Percentiles rank a stretch among this genome's conserved stretches.
phyloP scores from a whole-genome alignment of 1,140 invertebrate genomes.

The Pogonus chalceus region DNA sequence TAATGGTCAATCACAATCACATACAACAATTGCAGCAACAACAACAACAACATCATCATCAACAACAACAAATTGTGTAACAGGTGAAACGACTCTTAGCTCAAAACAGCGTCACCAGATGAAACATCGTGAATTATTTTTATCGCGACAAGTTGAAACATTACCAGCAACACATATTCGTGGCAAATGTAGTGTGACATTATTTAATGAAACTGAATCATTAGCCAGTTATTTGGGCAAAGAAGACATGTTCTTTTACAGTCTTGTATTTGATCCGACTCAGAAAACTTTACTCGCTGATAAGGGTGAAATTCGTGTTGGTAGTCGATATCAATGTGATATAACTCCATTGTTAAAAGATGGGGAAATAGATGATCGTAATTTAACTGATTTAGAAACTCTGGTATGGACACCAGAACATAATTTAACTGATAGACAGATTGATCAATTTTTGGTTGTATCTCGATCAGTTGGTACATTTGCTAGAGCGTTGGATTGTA shows the following conservation, averaged over 20 bases:
- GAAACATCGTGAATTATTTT: constrained; percentile 95
- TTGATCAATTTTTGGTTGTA: constrained; percentile 97
- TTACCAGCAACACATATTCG: constrained; percentile 96
- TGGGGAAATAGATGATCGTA: constrained; percentile 66
- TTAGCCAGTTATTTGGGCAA: constrained; percentile 91
- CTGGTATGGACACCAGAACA: constrained; percentile 90
- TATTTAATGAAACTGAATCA: constrained; percentile 97
- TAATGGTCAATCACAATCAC: neutral
- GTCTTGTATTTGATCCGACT: constrained; percentile 96
- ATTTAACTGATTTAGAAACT: constrained; percentile 74
- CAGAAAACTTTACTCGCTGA: constrained; percentile 98
- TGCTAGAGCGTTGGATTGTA: constrained; percentile 95
- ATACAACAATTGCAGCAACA: neutral
- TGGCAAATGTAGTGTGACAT: constrained; percentile 96
- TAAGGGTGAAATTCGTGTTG: constrained; percentile 76
- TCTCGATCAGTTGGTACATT: constrained; percentile 97
- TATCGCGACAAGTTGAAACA: constrained; percentile 95
- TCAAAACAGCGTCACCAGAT: constrained; percentile 85
- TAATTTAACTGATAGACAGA: constrained; percentile 84
- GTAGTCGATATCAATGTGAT: constrained; percentile 90
- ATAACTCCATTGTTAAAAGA: constrained; percentile 61
- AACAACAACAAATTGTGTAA: constrained; percentile 14
- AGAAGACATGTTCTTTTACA: constrained; percentile 99
- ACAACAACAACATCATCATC: constrained; percentile 13
- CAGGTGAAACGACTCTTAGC: constrained; percentile 45